Evolutionary conservation across 2,888 invertebrate genomes (phyloP), one percentile per base, ranked within the genome.

Genomic region (Brachynemurus nebulosus): DNA sequence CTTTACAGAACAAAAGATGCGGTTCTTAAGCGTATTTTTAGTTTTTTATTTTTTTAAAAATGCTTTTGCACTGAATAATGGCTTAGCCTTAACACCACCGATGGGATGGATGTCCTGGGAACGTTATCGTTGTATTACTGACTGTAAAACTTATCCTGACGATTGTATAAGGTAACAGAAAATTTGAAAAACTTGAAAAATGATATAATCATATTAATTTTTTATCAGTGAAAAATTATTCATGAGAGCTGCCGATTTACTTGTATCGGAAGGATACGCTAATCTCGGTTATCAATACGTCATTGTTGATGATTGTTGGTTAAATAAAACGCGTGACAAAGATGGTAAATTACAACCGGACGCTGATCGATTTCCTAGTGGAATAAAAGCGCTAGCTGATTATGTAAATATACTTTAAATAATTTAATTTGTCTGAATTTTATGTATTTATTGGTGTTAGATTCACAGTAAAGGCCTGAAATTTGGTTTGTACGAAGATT

Each of bases 401-500:
- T 83, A 83, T 65, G 86, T 86, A 60, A 66, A 74, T 66, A 47
- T 47, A 11, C 2, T 35, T 17, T 2, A 14, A 9, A 3, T 35
- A 35, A 3, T 14, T 35, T 14, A 35, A 7, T 59, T 58, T 27
- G 9, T 12, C 14, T 5, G 27, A 30, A 30, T 4, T 14, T 30
- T 30, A 30, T n/a, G 9, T 30, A 30, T 11, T 23, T 23, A 7
- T 7, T 30, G 14, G 4, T 7, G 8, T 2, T 12, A 85, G 84
- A 67, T 86, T 42, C 86, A 88, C 55, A 61, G 64, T 7, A 72
- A 70, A 55, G 85, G 85, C 1, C 61, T 89, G 14, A 81, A 84
- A 59, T 80, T 88, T 58, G 88, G 86, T 6, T 76, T 88, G 53
- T 89, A 89, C 59, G 80, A 80, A 53, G 86, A 88, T 61, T 84